A percentile compares a stretch with the other conserved stretches of the same genome.
These are phyloP conservation scores for Erpetoichthys calabaricus DNA, from an alignment of 2,797 vertebrate genomes.

Conservation along the genomic window DNA sequence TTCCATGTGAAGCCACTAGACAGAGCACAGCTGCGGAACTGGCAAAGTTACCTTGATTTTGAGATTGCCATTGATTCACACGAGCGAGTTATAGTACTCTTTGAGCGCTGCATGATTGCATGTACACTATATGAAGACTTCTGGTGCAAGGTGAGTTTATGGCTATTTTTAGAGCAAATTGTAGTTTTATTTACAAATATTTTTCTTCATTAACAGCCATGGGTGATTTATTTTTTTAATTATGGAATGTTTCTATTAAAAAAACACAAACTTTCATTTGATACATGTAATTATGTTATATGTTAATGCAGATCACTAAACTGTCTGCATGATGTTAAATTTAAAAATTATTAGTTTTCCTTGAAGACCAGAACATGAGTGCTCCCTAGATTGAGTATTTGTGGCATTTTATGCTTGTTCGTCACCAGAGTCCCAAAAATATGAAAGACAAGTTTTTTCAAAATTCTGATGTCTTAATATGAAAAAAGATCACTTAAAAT, in stretches of 20 bases:
- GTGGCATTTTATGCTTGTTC: no score
- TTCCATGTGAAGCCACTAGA: slow-evolving; percentile 68
- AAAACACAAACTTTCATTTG: no score
- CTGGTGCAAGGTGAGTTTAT: slow-evolving; percentile 56
- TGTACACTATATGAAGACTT: slow-evolving; percentile 74
- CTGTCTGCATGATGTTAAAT: neutral
- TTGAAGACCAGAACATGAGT: no score
- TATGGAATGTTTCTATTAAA: neutral
- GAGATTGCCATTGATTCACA: slow-evolving; percentile 42
- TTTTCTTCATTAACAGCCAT: neutral
- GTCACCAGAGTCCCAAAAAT: no score
- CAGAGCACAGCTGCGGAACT: slow-evolving; percentile 55
- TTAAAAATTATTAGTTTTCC: no score
- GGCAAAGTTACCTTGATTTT: slow-evolving; percentile 68
- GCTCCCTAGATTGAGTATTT: no score
- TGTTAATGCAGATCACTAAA: neutral
- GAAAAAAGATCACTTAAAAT: no score
- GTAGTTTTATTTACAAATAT: no score
- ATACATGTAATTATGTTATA: no score
- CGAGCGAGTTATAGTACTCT: slow-evolving; percentile 53
- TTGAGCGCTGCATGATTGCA: slow-evolving; percentile 71
- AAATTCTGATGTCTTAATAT: no score
- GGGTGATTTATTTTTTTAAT: neutral
- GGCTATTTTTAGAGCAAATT: no score
- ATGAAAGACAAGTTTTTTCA: no score